These are phyloP conservation scores for Sicus ferrugineus DNA, from an alignment of 2,888 invertebrate genomes.

Conservation along the genomic window DNA sequence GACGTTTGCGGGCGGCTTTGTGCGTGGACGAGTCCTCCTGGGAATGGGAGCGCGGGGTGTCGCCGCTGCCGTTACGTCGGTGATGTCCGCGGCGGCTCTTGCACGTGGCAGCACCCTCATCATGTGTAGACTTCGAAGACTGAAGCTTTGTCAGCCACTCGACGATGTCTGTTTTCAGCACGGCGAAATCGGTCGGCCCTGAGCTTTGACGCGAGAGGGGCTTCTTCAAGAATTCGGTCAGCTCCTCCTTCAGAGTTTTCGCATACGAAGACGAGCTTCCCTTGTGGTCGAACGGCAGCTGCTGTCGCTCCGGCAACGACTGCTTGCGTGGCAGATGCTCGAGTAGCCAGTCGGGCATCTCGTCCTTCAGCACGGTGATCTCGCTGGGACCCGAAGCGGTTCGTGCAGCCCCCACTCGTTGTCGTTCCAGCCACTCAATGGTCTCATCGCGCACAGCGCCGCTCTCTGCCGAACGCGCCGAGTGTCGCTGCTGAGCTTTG, in stretches of 20 bases:
- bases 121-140: constrained; percentile 46
- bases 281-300: constrained; percentile 45
- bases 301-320: constrained; percentile 51
- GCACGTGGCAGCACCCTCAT: constrained; percentile 42
- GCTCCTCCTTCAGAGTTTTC: constrained; percentile 57
- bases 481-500: constrained; percentile 62
- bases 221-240: constrained; percentile 62
- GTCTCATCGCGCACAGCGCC: constrained; percentile 62
- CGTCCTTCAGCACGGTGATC: constrained; percentile 62
- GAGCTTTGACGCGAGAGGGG: constrained; percentile 63
- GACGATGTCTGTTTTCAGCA: constrained; percentile 63
- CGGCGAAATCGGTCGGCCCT: constrained; percentile 62
- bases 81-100: constrained; percentile 55
- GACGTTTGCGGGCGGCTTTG: constrained; percentile 56
- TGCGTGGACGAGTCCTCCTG: constrained; percentile 58
- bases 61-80: constrained; percentile 61
- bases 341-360: constrained; percentile 62
- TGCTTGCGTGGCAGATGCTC: constrained; percentile 61
- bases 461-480: constrained; percentile 63
- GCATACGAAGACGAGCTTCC: constrained; percentile 57
- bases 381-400: constrained; percentile 64
- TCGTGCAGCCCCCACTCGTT: constrained; percentile 57
- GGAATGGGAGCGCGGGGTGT: constrained; percentile 59
- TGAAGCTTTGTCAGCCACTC: constrained; percentile 64
- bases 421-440: constrained; percentile 61